Percentiles rank a stretch among this genome's conserved stretches.
Conservation (phyloP, 2,113 vertebrate genomes). For the Sinocyclocheilus anshuiensis region DNA sequence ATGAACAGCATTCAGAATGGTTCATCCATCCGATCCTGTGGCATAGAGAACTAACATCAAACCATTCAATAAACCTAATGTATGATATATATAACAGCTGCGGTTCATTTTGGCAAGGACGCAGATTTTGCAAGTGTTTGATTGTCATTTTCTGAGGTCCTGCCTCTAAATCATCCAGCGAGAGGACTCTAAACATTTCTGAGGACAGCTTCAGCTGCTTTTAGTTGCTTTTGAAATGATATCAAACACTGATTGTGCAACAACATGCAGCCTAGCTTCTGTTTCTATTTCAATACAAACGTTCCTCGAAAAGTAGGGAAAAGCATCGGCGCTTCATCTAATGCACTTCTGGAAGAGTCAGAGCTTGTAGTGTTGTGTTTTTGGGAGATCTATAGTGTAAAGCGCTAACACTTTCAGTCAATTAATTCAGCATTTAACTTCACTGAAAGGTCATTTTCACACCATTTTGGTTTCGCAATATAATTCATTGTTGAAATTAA, state of each 20-base stretch:
- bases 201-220: neutral
- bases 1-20: neutral
- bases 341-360: slow-evolving; percentile 28
- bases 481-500: slow-evolving; percentile 47
- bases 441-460: neutral
- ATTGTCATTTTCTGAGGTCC: neutral
- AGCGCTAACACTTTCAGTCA: slow-evolving; percentile 38
- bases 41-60: neutral
- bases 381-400: slow-evolving; percentile 40
- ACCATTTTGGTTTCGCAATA: slow-evolving; percentile 52
- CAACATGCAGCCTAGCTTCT: neutral
- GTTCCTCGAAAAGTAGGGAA: neutral
- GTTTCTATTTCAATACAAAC: neutral
- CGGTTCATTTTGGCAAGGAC: neutral
- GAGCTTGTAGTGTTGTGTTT: slow-evolving; percentile 29
- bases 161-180: slow-evolving; percentile 7
- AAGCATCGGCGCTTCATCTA: neutral
- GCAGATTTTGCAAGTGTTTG: neutral
- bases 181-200: neutral
- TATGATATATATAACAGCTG: too few species aligned
- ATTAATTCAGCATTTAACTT: slow-evolving; percentile 15
- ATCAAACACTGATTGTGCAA: neutral
- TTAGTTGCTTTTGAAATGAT: neutral
- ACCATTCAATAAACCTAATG: too few species aligned
- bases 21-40: neutral